Base-by-base conservation (phyloP, 2,888 invertebrate species). In the Mesorhabditis spiculigera region DNA sequence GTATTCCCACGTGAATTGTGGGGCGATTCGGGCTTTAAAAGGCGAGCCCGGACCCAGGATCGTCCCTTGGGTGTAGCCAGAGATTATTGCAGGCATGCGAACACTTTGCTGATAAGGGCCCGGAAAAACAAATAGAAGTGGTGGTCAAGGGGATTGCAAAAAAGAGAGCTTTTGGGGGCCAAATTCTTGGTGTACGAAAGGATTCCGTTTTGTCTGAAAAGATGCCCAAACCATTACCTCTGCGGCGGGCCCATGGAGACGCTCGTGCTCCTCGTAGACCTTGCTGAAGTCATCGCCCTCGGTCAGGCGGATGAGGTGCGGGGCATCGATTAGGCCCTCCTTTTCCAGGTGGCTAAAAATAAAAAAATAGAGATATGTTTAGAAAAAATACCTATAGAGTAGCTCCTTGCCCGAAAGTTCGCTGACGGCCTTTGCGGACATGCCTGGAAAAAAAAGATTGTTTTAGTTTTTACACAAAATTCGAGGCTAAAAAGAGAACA, bases 341-440 rank as follows among this genome's bases (percentile, higher is more conserved):
- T 75, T 65, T 43, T 78, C 76, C 65, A 84, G 77, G 66, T 79
- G 76, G 45, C 79, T 74, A 75, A 84, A 84, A 63, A 84, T 78
- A 67, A 77, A 63, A n/a, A 50, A 50, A 50, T 50, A 50, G 13
- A n/a, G 1, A 10, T 3, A 50, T 3, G 10, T 50, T 50, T 50
- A 50, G 58, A 50, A 50, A 50, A 10, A 10, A 50, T 43, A 42
- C 5, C n/a, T 50, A n/a, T 43, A 43, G 42, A 67, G 68, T 28
- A 82, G 75, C 69, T 84, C 84, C 73, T 84, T 84, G 69, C 84
- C 84, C 62, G 79, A 76, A 66, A 79, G 74, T 66, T 84, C 84
- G 70, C 81, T 82, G 41, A 84, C 79, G 43, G 84, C 83, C 72
- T 84, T 84, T 42, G 84, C 84, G 45, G 84, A 84, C 84, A 84